Base-by-base conservation (phyloP, 64 coral and sea anemone species). In the Pachyseris speciosa region DNA sequence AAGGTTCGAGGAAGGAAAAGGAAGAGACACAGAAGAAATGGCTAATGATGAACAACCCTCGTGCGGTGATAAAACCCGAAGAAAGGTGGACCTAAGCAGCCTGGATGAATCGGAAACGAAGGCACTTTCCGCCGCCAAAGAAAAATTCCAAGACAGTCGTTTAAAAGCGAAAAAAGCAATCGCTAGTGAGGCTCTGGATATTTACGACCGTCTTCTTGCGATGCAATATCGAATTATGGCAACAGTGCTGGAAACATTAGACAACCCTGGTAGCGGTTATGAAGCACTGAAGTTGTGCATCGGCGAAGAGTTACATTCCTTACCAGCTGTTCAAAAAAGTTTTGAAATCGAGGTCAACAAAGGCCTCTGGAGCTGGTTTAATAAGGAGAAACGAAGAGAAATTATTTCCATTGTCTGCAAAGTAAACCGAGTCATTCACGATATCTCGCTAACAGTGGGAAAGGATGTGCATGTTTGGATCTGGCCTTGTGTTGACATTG, bases 241-340 rank as follows among this genome's bases (percentile, higher is more conserved):
- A 55, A 88, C 86, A 22, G 76, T 88, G 42, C 37, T 88, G 1
- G 64, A 88, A 40, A 44, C 41, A 17, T 5, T 77, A 9, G 71
- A 88, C 16, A 24, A 88, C 28, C 71, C 86, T 37, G 24, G 8
- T 27, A 9, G 37, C 16, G 86, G 47, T 60, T 39, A 25, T 9
- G 71, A 88, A 17, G 70, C 49, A 11, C 60, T 68, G 25, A 20
- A 57, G 20, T 4, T 77, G 71, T 88, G 71, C 25, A 33, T 88
- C 34, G 75, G n/a, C n/a, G n/a, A 88, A 75, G 86, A 88, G 36
- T 26, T 76, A 20, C 86, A 88, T 50, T 69, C 86, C 31, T 27
- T n/a, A 37, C 49, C 50, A 63, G 86, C 52, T 1, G 69, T 88
- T 20, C 27, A 42, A 50, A 72, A 74, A 10, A 72, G 69, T 12